phyloP scores from a whole-genome alignment of 2,797 vertebrate species.

The Tragopan temminckii region DNA sequence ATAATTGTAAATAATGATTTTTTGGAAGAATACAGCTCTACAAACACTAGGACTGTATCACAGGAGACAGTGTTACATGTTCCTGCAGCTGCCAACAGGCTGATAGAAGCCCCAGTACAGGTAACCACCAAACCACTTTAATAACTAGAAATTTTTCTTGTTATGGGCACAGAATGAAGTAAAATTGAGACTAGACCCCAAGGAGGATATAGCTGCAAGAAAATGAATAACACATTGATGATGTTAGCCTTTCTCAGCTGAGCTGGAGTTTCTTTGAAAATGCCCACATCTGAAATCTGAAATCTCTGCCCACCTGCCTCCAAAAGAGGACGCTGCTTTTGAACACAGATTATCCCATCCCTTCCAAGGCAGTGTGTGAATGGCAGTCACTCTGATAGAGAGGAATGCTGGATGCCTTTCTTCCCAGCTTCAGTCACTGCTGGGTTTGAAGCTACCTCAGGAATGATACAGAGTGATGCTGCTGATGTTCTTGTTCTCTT shows the following conservation, averaged over 20 bases:
- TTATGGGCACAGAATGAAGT: background rate
- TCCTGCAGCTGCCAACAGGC: background rate
- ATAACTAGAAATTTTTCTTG: background rate
- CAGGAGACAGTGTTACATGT: fast-evolving
- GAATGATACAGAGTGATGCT: background rate
- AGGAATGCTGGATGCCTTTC: background rate
- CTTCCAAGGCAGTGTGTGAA: background rate
- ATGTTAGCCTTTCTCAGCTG: background rate
- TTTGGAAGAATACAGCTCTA: background rate
- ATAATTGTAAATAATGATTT: background rate
- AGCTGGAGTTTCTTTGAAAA: background rate
- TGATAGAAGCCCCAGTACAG: background rate
- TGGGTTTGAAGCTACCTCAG: background rate
- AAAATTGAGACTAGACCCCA: background rate
- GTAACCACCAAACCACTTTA: background rate
- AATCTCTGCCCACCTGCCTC: background rate
- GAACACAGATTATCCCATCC: background rate
- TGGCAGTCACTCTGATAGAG: background rate
- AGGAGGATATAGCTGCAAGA: background rate
- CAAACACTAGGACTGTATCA: background rate
- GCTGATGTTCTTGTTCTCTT: background rate
- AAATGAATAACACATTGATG: background rate
- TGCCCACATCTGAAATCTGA: background rate
- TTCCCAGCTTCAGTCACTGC: background rate
- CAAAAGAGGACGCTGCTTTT: background rate